Evolutionary conservation across 2,113 vertebrate genomes (phyloP), one percentile per base, ranked within the genome.

Genomic region (Prolemur simus): DNA sequence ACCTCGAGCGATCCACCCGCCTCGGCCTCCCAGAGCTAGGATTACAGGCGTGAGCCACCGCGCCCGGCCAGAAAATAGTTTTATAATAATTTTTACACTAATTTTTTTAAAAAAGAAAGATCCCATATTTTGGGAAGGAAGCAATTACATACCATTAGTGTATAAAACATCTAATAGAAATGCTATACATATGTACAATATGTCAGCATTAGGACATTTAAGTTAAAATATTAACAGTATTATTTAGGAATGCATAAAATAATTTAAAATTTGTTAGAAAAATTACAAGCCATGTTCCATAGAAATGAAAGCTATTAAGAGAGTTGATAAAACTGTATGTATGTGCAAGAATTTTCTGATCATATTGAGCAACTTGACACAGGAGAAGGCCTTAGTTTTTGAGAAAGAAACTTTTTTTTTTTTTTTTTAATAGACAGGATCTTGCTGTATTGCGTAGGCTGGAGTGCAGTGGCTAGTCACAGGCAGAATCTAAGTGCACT

Each of bases 231-330:
- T 84, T 95, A 69, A 69, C 63, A 80, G 32, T 74, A n/a, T 92
- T 94, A 89, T 18, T 95, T 74, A 63, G 84, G 39, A 89, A 66
- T 80, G 82, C 11, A 18, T 69, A 83, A 56, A 95, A 84, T 11
- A 80, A 78, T 80, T 94, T 49, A 95, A 78, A 76, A 74, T 82
- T 89, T 64, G 37, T 96, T 90, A 88, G 66, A 83, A 93, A 93
- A 94, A 66, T 94, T 54, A 81, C 5, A 81, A 89, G 6, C 11
- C 49, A 21, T 42, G 13, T 91, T 83, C n/a, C 80, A 27, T 68
- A 47, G 49, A 93, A 91, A 63, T 92, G 17, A 94, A 94, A 87
- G 74, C 21, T 39, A 56, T 29, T 56, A 82, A 73, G 17, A 83
- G 47, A 74, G 2, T 77, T 87, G 42, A 32, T 76, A 52, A 76